Base-by-base conservation (phyloP, 2,888 invertebrate species). In the Macrosoma leucophasiata region DNA sequence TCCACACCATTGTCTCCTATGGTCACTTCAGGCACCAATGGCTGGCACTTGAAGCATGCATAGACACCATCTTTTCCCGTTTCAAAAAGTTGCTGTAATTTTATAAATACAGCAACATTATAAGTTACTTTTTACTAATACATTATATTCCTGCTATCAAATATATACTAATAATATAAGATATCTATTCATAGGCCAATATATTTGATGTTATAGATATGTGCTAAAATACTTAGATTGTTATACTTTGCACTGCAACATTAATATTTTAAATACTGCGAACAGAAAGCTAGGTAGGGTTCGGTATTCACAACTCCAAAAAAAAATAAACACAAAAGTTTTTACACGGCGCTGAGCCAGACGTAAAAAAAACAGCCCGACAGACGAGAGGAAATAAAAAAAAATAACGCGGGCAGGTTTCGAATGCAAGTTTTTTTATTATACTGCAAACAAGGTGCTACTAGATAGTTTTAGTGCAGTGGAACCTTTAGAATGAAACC, bases 321-420 rank as follows among this genome's bases (percentile, higher is more conserved):
- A 52, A 52, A 54, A 52, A 50, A 48, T 29, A 43, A 48, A 50
- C 42, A 40, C 43, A 42, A 46, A 42, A n/a, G n/a, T 78, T 74
- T 76, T 76, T 76, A 71, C 57, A 62, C 66, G 58, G 66, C 68
- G 63, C 68, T 46, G 71, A 71, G 76, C 75, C 81, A 81, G 79
- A 81, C 81, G 71, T 67, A 77, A 81, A 81, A 76, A 76, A 82
- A 79, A 73, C 74, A 71, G 56, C 59, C 59, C 57, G 65, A 58
- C 66, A 60, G 64, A 60, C 58, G 53, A 55, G 55, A 46, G 50
- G 59, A 59, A 64, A 61, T 58, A 66, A 74, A 77, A 76, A 77
- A 82, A 81, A 78, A 76, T 72, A 70, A 53, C 68, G 77, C 81
- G 75, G 77, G 79, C 79, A 71, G 77, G 79, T 81, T 81, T 76